Conservation (phyloP, 2,113 vertebrate genomes). For the Arothron firmamentum region DNA sequence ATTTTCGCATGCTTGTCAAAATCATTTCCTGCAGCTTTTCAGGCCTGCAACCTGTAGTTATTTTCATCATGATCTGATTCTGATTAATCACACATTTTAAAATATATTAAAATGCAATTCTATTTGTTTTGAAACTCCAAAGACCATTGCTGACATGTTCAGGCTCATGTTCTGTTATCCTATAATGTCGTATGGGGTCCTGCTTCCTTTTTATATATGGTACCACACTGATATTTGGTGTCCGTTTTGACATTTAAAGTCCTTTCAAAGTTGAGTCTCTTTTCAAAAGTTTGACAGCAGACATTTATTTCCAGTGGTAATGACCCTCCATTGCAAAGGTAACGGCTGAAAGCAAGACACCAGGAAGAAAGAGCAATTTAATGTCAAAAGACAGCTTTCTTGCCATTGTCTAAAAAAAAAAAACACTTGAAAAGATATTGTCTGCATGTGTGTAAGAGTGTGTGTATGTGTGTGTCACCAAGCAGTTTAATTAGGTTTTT, state of each 20-base stretch:
- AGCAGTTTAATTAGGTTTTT: slow-evolving; percentile 48
- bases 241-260: slow-evolving; percentile 58
- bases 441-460: slow-evolving; percentile 4
- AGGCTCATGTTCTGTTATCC: background rate
- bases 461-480: slow-evolving; percentile 6
- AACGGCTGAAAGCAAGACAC: slow-evolving; percentile 7
- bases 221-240: slow-evolving; percentile 50
- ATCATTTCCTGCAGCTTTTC: background rate
- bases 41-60: background rate
- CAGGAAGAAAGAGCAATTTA: too few species aligned
- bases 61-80: too few species aligned
- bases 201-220: too few species aligned
- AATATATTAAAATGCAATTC: too few species aligned
- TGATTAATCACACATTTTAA: too few species aligned
- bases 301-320: slow-evolving; percentile 57
- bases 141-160: slow-evolving; percentile 34
- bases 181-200: too few species aligned
- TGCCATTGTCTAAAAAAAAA: background rate
- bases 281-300: slow-evolving; percentile 39
- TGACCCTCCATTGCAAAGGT: slow-evolving; percentile 22
- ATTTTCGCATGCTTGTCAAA: background rate
- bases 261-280: slow-evolving; percentile 42
- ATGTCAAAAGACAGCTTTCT: slow-evolving; percentile 36
- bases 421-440: background rate
- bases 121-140: background rate